A percentile compares a stretch with the other conserved stretches of the same genome.
phyloP scores from a whole-genome alignment of 92 coral and sea anemone species.

The Epizoanthus fatuus region DNA sequence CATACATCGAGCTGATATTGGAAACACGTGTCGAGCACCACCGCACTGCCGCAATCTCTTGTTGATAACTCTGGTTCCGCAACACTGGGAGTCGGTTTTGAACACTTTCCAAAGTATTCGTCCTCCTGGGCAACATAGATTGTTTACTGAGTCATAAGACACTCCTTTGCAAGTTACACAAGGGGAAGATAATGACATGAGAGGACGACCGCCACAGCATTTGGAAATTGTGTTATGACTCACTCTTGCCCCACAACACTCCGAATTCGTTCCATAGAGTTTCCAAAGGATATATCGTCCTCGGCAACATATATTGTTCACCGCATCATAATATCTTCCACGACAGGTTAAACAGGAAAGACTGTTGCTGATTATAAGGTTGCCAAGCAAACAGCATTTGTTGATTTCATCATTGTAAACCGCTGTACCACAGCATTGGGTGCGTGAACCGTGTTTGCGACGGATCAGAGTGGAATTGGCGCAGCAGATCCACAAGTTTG shows the following conservation, averaged over 20 bases:
- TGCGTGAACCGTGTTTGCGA: too few species aligned
- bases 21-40: neutral
- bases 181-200: neutral
- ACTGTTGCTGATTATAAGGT: too few species aligned
- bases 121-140: neutral
- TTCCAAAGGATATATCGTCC: neutral
- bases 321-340: neutral
- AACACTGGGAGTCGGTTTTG: constrained; percentile 9
- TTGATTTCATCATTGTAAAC: too few species aligned
- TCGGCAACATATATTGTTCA: neutral
- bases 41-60: neutral
- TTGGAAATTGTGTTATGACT: neutral
- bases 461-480: too few species aligned
- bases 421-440: too few species aligned
- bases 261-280: neutral
- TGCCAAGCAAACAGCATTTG: too few species aligned
- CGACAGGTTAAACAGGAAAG: neutral
- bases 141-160: neutral
- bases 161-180: neutral
- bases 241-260: constrained; percentile 10
- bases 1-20: neutral
- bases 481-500: too few species aligned
- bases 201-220: constrained; percentile 1
- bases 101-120: neutral
- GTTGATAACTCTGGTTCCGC: constrained; percentile 1